Evolutionary conservation across 2,888 invertebrate genomes (phyloP), one percentile per base, ranked within the genome.

Genomic region (Ophioninae sp.): DNA sequence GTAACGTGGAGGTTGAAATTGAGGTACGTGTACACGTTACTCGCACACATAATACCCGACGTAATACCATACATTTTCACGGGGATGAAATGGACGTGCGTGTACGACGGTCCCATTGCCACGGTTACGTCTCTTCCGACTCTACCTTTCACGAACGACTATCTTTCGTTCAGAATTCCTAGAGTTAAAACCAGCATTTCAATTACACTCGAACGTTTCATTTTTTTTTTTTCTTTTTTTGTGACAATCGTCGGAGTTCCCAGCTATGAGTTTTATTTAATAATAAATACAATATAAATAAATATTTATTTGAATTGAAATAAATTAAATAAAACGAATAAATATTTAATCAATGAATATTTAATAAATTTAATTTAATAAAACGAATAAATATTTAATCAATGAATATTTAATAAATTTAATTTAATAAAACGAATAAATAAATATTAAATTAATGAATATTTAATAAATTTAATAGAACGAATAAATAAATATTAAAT

Each of bases 81-180:
- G 51, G 51, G 69, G 30, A 30, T 61, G 20, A 77, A 69, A 61
- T 44, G 30, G 20, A 44, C 30, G 69, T 77, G 69, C 68, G 61
- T 61, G 41, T 69, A 69, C 51, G 68, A 69, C 77, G 69, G 44
- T 69, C 61, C 61, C 77, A 77, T 77, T 77, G 77, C 69, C 68
- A 68, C 22, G 67, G 68, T 56, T 64, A 56, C 30, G 10, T 30
- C 9, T 56, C 6, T 68, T n/a, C 8, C 39, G 22, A 8, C 7
- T 59, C 51, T 23, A 69, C 37, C 30, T 61, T 69, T 69, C 65
- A 75, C 58, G 39, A 75, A 67, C 37, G 65, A 59, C 20, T 22
- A 58, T 41, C 7, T 30, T 67, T 39, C 58, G 22, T 58, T 13
- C 58, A 67, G 67, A 77, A 77, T 69, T 69, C 61, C 68, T 44